Evolutionary conservation across 2,797 vertebrate species (phyloP), one percentile per base, ranked within the genome.

Genomic region (Mustela erminea): DNA sequence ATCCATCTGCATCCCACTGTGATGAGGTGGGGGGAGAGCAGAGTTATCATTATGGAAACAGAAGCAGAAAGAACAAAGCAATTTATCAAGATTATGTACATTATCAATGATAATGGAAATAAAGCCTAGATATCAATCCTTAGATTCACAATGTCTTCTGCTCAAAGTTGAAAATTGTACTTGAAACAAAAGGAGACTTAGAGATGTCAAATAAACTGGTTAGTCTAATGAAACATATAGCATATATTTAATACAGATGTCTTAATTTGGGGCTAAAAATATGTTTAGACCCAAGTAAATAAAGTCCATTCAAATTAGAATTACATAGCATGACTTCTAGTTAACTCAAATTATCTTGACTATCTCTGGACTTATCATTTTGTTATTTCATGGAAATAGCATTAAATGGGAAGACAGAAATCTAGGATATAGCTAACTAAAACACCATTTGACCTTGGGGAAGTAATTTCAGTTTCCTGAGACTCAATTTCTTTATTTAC

Each of bases 271-370:
- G 21, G 9, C 32, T 46, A 62, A 25, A 70, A 75, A 88, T 74
- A 35, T 77, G 18, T 85, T 74, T 95, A 75, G 41, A 13, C 18
- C 29, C 32, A 58, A 75, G 9, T 72, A 38, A 96, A 96, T 89
- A 56, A 77, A 94, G 23, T 85, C 62, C 18, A 77, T 74, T 85
- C 38, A 82, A 96, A 88, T 94, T 77, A 95, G 29, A 95, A 89
- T 56, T 70, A 43, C 4, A 60, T 60, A 82, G 18, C 12, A 86
- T 82, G 27, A 81, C 62, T 81, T 96, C 66, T 81, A 92, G 58
- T 92, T 77, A 56, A 52, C 27, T 96, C 9, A 68, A 43, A 7
- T 77, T 96, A 46, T 89, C 87, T 18, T 89, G 43, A 82, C 58
- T 32, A 41, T 81, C 23, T 38, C 35, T 84, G 17, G 15, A 58